Evolutionary conservation across 2,797 vertebrate genomes (phyloP).

Genomic region (Macrochelys suwanniensis): DNA sequence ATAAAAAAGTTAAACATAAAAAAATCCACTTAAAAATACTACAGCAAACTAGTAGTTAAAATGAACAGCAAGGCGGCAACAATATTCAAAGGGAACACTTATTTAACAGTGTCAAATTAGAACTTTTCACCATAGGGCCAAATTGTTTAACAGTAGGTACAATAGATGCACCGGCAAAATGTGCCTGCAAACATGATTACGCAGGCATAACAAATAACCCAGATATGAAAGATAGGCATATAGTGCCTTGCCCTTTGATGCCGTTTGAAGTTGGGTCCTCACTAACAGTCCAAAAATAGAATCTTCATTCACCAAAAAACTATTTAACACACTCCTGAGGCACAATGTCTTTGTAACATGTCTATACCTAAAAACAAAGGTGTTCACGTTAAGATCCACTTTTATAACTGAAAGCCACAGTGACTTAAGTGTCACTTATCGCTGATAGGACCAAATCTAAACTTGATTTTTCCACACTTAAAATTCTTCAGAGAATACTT

Average conservation of each 20-base stretch:
- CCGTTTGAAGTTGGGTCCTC: background rate
- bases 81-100: background rate
- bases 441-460: background rate
- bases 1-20: conserved; percentile 50
- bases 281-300: background rate
- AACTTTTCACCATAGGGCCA: background rate
- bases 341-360: background rate
- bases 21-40: background rate
- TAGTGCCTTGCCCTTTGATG: background rate
- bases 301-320: background rate
- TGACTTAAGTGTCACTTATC: background rate
- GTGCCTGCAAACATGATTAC: background rate
- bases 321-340: background rate
- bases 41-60: conserved; percentile 31
- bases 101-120: background rate
- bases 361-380: conserved; percentile 13
- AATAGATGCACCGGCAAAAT: conserved; percentile 12
- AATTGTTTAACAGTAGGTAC: background rate
- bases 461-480: background rate
- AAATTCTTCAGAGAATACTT: conserved; percentile 1
- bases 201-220: background rate
- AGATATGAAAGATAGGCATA: background rate
- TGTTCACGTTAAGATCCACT: background rate
- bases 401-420: background rate
- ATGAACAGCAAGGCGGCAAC: conserved; percentile 26